Conservation (phyloP, 92 coral and sea anemone genomes). For the Muricea muricata region DNA sequence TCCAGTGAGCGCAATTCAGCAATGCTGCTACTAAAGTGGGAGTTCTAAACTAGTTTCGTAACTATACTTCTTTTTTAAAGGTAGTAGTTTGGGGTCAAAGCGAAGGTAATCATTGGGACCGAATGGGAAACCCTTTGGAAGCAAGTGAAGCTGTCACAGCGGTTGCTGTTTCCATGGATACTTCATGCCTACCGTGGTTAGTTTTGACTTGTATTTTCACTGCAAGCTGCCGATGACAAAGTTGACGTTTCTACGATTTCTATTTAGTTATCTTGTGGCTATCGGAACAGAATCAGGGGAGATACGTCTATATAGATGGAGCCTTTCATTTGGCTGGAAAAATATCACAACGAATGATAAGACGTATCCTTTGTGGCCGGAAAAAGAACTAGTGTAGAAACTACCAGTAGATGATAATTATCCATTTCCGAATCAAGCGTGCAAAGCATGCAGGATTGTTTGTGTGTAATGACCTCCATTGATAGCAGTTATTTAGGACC, state of each 20-base stretch:
- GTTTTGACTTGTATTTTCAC: background rate
- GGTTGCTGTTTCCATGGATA: constrained; percentile 77
- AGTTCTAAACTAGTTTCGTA: too few species aligned
- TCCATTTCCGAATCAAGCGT: background rate
- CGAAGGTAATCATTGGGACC: constrained; percentile 62
- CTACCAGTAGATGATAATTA: too few species aligned
- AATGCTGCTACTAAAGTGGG: too few species aligned
- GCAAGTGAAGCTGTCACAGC: constrained; percentile 93
- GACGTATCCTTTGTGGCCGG: constrained; percentile 71
- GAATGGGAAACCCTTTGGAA: constrained; percentile 77
- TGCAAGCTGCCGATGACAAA: too few species aligned
- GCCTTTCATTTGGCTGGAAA: constrained; percentile 59
- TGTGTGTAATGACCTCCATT: too few species aligned
- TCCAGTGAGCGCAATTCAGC: too few species aligned
- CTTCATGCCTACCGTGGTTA: constrained; percentile 57
- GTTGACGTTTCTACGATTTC: background rate
- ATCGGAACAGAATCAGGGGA: constrained; percentile 91
- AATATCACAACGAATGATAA: constrained; percentile 53
- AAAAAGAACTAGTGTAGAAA: too few species aligned
- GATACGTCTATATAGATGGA: constrained; percentile 80
- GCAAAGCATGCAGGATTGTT: too few species aligned
- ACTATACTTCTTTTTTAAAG: constrained; percentile 23
- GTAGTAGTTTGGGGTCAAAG: constrained; percentile 82
- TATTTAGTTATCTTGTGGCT: constrained; percentile 74
- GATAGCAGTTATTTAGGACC: too few species aligned